Base-by-base conservation (phyloP, 1,140 invertebrate genomes). In the Drosophila arizonae region DNA sequence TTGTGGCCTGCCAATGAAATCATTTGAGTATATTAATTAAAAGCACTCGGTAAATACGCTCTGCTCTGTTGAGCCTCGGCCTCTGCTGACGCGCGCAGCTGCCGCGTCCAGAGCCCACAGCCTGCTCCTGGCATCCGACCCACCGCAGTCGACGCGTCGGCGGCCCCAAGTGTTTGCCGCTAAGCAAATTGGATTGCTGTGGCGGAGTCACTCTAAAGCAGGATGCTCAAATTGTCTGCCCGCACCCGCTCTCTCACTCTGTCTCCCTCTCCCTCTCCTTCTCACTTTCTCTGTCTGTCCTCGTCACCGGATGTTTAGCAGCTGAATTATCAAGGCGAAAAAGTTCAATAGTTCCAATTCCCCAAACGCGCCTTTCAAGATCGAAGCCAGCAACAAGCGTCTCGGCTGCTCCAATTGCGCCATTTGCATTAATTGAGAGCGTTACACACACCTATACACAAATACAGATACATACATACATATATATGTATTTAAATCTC, bases 11-110 rank as follows among this genome's bases (percentile, higher is more conserved):
- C 58, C 79, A 87, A 87, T 79, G 75, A 79, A 87, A 87, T 87
- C 79, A 76, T 81, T 87, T 88, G 81, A 87, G 82, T 87, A 87
- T 87, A 87, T 87, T 87, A 87, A 87, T 87, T 87, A 87, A 87
- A 86, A 87, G 79, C 81, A 74, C 63, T 86, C 70, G 67, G 81
- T 67, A 86, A 86, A 78, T 70, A 86, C 71, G 41, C 6, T n/a
- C 26, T 30, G 17, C 10, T 17, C 6, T 6, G 36, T 10, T 11
- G 33, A 11, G 8, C 17, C 46, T 15, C 17, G 9, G 54, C 24
- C 26, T n/a, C 46, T 58, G 54, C 48, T 63, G 52, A 58, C 33
- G 50, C 55, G 55, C 46, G 46, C 45, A 71, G 68, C 62, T 65
- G 68, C 65, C 61, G 43, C 60, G 15, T 39, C 17, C 62, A 65